Conservation (phyloP, 1,140 invertebrate species). For the Brachystomella parvula region DNA sequence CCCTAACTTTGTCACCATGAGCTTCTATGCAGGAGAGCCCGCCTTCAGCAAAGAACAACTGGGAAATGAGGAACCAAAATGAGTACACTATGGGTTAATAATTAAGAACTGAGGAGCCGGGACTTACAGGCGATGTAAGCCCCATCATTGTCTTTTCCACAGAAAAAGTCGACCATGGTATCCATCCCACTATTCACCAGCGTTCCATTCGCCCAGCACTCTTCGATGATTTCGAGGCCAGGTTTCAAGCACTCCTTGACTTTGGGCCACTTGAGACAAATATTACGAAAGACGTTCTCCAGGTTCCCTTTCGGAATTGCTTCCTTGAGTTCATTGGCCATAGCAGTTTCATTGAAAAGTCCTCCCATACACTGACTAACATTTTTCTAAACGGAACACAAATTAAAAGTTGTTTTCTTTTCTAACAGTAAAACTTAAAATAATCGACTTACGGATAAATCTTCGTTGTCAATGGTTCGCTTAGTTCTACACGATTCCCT, state of each 20-base stretch:
- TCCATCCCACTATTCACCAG: conserved; percentile 26
- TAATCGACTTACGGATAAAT: conserved; percentile 14
- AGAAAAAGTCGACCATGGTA: conserved; percentile 26
- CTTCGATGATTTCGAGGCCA: conserved; percentile 21
- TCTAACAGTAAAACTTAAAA: conserved; percentile 5
- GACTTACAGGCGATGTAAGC: conserved; percentile 24
- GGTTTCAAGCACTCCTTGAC: conserved; percentile 20
- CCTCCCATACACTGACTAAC: conserved; percentile 2
- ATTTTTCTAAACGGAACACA: not conserved
- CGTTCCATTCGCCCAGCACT: conserved; percentile 31
- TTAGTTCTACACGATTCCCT: conserved; percentile 22
- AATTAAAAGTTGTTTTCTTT: not conserved
- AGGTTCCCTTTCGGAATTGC: conserved; percentile 20
- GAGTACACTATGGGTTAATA: not conserved
- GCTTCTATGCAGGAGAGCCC: conserved; percentile 16
- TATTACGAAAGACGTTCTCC: conserved; percentile 19
- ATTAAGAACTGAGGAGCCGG: not conserved
- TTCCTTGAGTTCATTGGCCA: conserved; percentile 20
- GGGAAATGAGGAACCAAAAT: not conserved
- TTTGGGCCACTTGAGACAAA: conserved; percentile 29
- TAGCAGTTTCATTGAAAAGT: conserved; percentile 20
- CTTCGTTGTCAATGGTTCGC: conserved; percentile 20
- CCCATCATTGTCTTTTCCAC: conserved; percentile 31
- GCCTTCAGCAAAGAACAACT: conserved; percentile 26
- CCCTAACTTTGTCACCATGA: conserved; percentile 16